Evolutionary conservation across 2,797 vertebrate genomes (phyloP), one percentile per base, ranked within the genome.

Genomic region (Champsocephalus gunnari): DNA sequence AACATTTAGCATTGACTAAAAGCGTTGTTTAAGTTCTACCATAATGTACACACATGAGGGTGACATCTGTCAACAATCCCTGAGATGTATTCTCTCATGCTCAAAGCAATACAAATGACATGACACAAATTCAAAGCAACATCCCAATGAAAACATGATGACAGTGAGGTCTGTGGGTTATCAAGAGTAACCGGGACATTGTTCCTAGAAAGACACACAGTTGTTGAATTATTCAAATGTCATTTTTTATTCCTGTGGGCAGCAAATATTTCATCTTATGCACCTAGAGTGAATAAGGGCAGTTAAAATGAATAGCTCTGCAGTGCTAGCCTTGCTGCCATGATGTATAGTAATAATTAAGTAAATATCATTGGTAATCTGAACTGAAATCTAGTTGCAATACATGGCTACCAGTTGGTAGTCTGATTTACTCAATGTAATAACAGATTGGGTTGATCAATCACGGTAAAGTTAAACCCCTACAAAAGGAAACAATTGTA

Each of bases 201-300:
- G 49, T 80, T 67, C 66, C 32, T 69, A n/a, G 17, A 78, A 65
- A 75, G 43, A 62, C 54, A 60, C 44, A 24, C 14, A 16, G 71
- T 53, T 75, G 49, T 28, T 80, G 38, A 78, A 79, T 80, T 79
- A 68, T 81, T 75, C 28, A 77, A 77, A 79, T 61, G 19, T 48
- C 5, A 63, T 69, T 56, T 66, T 62, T 66, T 54, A 65, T 17
- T 44, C 66, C 66, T 58, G 65, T 13, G 48, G 71, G 56, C 28
- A 48, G 6, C 28, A 51, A n/a, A 59, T 49, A 58, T 51, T 2
- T 43, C 28, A 62, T 51, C 70, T 14, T 16, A n/a, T 49, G 66
- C 61, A 47, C 4, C 71, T 53, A 19, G 12, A 72, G 19, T 62
- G 53, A 16, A 50, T 5, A 47, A 13, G 17, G n/a, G 16, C 7